Base-by-base conservation (phyloP, 92 coral and sea anemone genomes). In the Umimayanthus chanpuru region DNA sequence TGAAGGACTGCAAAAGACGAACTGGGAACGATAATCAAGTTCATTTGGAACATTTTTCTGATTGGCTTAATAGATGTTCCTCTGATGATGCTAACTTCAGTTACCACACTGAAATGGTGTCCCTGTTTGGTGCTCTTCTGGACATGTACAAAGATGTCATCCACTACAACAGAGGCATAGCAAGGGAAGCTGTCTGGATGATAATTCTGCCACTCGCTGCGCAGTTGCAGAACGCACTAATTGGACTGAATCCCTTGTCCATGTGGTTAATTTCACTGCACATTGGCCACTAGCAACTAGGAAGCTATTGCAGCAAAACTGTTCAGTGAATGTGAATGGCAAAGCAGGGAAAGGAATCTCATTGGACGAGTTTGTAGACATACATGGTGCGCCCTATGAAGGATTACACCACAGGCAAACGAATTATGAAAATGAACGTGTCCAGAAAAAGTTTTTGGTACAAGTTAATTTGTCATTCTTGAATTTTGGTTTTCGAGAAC, bases 321-420 rank as follows among this genome's bases (percentile, higher is more conserved):
- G 81, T 15, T 50, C 82, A 15, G 81, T 86, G 6, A 86, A 73
- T 20, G n/a, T 86, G 12, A 86, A 70, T 16, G 82, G 82, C 23
- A 38, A 47, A 50, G 23, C 16, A 9, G 89, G 89, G 15, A 23
- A 58, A 15, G 81, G 68, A 56, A 74, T 86, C 49, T 76, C 77
- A 26, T 21, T 86, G 70, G 82, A 86, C 50, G 74, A 75, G 15
- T 86, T 73, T 74, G 89, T 86, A 0, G 26, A 56, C 89, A 8
- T 75, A 86, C 30, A 86, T 86, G 77, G 89, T 86, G 72, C 89
- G 67, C 16, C 89, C 89, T 9, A 41, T 86, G 41, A 86, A 86
- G 23, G 50, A n/a, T 15, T 86, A 86, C 50, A 68, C 26, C 28
- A 18, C 73, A 21, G 73, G 73, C 23, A 21, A 7, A 26, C 21